These are phyloP conservation scores for Isurus oxyrinchus DNA, from an alignment of 2,113 vertebrate genomes.

Conservation along the genomic window DNA sequence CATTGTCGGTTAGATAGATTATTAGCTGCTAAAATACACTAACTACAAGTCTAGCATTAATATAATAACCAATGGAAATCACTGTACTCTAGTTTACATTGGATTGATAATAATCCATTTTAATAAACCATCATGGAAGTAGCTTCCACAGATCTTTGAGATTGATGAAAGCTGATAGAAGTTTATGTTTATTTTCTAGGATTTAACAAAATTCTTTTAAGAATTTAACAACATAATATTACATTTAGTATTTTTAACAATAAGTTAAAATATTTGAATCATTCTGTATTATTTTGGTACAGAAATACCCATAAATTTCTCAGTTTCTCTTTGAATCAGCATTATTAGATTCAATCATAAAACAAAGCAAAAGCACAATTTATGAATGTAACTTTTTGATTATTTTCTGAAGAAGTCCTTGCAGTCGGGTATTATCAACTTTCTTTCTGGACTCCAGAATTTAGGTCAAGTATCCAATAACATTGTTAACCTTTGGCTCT, in stretches of 20 bases:
- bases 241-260: not conserved
- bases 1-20: not conserved
- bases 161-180: not conserved
- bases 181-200: no score
- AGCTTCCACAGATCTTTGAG: not conserved
- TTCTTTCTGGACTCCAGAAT: not conserved
- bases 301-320: not conserved
- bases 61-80: not conserved
- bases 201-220: not conserved
- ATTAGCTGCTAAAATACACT: not conserved
- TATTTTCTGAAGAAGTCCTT: not conserved
- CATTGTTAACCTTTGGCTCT: not conserved
- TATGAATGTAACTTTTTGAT: not conserved
- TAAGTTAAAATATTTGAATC: not conserved
- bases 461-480: not conserved
- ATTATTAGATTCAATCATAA: not conserved
- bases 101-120: not conserved
- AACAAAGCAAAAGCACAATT: not conserved
- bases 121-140: not conserved
- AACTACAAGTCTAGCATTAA: not conserved
- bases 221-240: not conserved
- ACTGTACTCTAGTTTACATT: not conserved
- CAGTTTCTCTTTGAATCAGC: not conserved
- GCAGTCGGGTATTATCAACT: not conserved
- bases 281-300: not conserved